Base-by-base conservation (phyloP, 2,113 vertebrate species). In the Galbula dea region DNA sequence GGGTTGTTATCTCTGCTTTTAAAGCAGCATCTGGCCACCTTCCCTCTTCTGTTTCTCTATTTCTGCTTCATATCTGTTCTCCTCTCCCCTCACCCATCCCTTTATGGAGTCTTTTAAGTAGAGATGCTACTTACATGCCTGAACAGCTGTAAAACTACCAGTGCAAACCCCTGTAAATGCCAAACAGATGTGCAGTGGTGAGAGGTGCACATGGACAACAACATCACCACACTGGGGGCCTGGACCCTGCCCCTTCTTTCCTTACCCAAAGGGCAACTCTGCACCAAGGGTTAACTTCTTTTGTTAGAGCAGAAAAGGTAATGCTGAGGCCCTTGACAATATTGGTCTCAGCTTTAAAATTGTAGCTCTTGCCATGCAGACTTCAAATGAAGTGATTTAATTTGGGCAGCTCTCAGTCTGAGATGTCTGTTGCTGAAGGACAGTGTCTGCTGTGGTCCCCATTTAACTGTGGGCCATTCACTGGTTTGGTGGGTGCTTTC, bases 101-200 rank as follows among this genome's bases (percentile, higher is more conserved):
- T 83, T 79, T 69, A 69, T 72, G 55, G 78, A 87, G 41, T 79
- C 81, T 89, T 92, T 94, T 93, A 91, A 83, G 66, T 89, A 49
- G 32, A 48, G 91, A 91, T 88, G 83, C 86, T 95, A 83, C 92
- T 96, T 87, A 92, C 84, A 89, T 73, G 92, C 26, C 89, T 87
- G 49, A 96, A 94, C 92, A 94, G 73, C 90, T 96, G 96, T 95
- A 95, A 92, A 96, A 76, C 73, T 49, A 89, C 66, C 83, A 58
- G 90, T 41, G 61, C 77, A 94, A 52, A n/a, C 68, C 83, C 46
- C 77, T 71, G 92, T 37, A 94, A 95, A 94, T 69, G 95, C 78
- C 1, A 4, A 89, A 16, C 94, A 96, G 96, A 86, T 96, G 96
- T 80, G 11, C 6, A 4, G 83, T n/a, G 45, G 27, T 46, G 90